Percentiles rank a stretch among this genome's conserved stretches.
Evolutionary conservation across 2,113 vertebrate species (phyloP).

Genomic region (Cheirogaleus medius): DNA sequence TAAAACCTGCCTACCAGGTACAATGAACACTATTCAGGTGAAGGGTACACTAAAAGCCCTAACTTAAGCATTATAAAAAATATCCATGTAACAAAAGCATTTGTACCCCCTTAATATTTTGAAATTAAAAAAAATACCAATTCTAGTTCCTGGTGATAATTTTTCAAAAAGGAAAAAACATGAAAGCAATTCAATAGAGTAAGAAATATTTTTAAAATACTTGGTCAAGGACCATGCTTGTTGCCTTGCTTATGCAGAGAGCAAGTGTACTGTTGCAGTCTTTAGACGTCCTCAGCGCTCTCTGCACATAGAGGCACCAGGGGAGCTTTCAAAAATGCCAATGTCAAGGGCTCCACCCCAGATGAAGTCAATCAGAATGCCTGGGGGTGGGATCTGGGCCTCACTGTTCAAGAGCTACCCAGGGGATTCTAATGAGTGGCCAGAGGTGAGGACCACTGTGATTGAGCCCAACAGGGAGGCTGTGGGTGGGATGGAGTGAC

Average conservation of each 20-base stretch:
- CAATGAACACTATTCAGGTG: too few relatives aligned
- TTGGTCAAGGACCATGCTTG: not conserved
- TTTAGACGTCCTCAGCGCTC: not conserved
- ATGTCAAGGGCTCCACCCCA: not conserved
- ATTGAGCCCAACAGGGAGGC: not conserved
- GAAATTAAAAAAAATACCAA: not conserved
- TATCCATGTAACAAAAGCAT: too few relatives aligned
- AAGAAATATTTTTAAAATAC: not conserved
- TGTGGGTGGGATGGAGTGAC: not conserved
- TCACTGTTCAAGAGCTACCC: not conserved
- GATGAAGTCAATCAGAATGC: not conserved
- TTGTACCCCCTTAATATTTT: too few relatives aligned
- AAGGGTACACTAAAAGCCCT: too few relatives aligned
- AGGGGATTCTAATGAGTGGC: not conserved
- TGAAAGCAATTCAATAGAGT: not conserved
- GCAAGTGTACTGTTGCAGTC: not conserved
- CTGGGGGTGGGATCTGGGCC: not conserved
- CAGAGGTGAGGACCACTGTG: not conserved
- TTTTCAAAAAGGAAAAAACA: constrained; percentile 36
- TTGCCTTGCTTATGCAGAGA: not conserved
- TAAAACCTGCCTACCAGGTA: too few relatives aligned
- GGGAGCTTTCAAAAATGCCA: not conserved
- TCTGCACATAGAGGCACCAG: not conserved
- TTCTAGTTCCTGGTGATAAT: not conserved
- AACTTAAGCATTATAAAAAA: too few relatives aligned